Evolutionary conservation across 2,888 invertebrate species (phyloP), one percentile per base, ranked within the genome.

Genomic region (Leucoptera coffeella): DNA sequence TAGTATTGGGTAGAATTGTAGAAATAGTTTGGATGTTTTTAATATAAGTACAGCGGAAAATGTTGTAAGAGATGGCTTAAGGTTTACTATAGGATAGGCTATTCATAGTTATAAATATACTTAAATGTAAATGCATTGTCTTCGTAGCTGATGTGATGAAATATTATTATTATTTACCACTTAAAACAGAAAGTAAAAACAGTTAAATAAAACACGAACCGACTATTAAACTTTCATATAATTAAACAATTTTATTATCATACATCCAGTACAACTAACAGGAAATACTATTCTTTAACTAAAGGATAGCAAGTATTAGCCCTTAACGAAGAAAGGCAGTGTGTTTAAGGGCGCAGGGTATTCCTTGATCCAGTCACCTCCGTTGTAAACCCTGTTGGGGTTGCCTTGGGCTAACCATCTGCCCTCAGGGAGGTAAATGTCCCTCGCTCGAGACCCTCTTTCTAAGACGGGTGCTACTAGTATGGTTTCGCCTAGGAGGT

Each of bases 381-480:
- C 87, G 4, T 40, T 39, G 36, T 75, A 57, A 1, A 46, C 39
- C 1, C 33, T 42, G 1, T 55, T 49, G 0, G 45, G 38, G 35
- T 64, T 51, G 6, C 77, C 78, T 25, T 74, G 76, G 42, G 83
- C 84, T 21, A 56, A 52, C 91, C 91, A 91, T 1, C 44, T 57
- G 2, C 90, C 92, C 4, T 40, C 50, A 0, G 90, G 90, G 2
- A 89, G 65, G 55, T 86, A 89, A 26, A 92, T 73, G 46, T 85
- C 75, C 4, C 90, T 74, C 1, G 58, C 45, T 0, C 43, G 54
- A 1, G 77, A 76, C 0, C 77, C 77, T 50, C 81, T 65, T 19
- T 59, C 56, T 8, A 89, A 40, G 0, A 92, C 74, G 2, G 91
- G 91, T 0, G 91, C 91, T 1, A 84, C 84, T 28, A 92, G 54